Conservation (phyloP, 2,888 invertebrate species). For the Stenurella melanura region DNA sequence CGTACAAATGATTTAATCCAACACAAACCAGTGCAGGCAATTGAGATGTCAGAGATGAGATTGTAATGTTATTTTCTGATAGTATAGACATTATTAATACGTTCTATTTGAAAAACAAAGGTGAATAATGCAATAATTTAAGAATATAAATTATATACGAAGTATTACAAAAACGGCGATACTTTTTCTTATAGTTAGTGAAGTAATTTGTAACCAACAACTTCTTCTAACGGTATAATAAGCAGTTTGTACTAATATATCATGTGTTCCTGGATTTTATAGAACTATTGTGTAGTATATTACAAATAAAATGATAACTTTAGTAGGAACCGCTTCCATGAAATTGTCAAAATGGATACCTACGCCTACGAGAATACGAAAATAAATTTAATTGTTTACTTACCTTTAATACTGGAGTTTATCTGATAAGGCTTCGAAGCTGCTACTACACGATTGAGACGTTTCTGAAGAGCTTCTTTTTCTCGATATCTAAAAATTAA, state of each 20-base stretch:
- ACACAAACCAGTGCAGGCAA: background rate
- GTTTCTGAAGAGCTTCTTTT: slow-evolving; percentile 73
- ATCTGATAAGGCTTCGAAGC: slow-evolving; percentile 38
- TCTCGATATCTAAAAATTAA: slow-evolving; percentile 75
- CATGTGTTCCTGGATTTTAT: background rate
- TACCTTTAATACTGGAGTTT: slow-evolving; percentile 13
- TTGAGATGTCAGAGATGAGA: slow-evolving; percentile 14
- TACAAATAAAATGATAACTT: background rate
- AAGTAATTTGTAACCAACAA: slow-evolving; percentile 19
- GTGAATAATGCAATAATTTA: slow-evolving; percentile 25
- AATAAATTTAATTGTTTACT: background rate
- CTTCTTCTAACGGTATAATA: slow-evolving; percentile 19
- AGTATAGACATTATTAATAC: slow-evolving; percentile 28
- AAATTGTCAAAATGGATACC: too few relatives aligned
- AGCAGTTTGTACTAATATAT: background rate
- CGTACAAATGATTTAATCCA: slow-evolving; percentile 21
- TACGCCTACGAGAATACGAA: too few relatives aligned
- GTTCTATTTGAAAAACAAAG: slow-evolving; percentile 14
- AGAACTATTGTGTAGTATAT: background rate
- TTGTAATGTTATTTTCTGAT: slow-evolving; percentile 8
- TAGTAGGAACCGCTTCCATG: too few relatives aligned
- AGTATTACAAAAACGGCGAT: slow-evolving; percentile 17
- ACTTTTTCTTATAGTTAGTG: slow-evolving; percentile 10
- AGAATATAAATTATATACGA: slow-evolving; percentile 21
- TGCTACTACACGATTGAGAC: slow-evolving; percentile 71